Evolutionary conservation across 2,797 vertebrate genomes (phyloP).

Genomic region (Scolopax bukidnonensis): DNA sequence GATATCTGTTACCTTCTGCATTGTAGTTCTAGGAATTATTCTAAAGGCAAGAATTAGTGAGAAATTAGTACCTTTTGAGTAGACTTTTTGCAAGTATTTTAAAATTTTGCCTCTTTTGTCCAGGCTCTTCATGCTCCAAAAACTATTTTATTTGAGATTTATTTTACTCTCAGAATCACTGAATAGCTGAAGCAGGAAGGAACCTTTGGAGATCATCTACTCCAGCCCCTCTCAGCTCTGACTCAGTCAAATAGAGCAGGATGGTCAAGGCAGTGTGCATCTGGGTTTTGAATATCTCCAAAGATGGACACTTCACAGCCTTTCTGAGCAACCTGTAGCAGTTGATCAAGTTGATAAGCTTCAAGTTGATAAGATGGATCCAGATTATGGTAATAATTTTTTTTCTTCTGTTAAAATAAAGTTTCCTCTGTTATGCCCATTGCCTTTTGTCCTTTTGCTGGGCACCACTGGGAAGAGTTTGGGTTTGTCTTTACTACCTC

Average conservation of each 20-base stretch:
- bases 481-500: fast-evolving
- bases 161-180: not conserved
- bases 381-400: not conserved
- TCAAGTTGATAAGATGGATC: not conserved
- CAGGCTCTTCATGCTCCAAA: not conserved
- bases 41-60: not conserved
- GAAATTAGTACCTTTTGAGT: not conserved
- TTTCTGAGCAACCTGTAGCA: not conserved
- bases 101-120: not conserved
- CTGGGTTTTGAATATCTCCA: not conserved
- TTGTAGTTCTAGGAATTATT: not conserved
- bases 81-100: not conserved
- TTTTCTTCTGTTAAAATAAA: not conserved
- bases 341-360: not conserved
- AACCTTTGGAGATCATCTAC: not conserved
- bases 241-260: not conserved
- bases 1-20: not conserved
- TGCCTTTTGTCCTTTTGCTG: not conserved
- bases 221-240: not conserved
- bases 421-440: not conserved
- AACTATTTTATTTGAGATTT: not conserved
- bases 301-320: not conserved
- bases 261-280: not conserved
- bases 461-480: not conserved
- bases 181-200: not conserved